These are phyloP conservation scores for Cheirogaleus medius DNA, from an alignment of 2,113 vertebrate genomes.

Conservation along the genomic window DNA sequence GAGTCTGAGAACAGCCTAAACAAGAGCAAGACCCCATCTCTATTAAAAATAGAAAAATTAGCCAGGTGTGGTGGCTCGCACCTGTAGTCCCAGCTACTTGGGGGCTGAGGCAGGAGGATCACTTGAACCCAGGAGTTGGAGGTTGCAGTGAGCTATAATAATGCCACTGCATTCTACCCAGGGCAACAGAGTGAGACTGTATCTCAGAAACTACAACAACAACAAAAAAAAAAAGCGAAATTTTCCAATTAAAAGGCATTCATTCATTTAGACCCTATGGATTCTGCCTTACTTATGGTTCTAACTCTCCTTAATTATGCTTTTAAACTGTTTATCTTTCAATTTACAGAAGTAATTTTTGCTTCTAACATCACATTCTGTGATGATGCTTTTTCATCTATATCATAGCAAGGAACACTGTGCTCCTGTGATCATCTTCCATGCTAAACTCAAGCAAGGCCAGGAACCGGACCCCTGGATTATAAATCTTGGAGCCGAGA, in stretches of 20 bases:
- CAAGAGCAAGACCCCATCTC: too few relatives aligned
- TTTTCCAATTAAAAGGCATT: background rate
- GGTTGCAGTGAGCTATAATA: too few relatives aligned
- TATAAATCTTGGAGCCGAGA: background rate
- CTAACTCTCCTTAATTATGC: background rate
- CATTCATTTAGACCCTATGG: background rate
- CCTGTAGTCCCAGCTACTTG: too few relatives aligned
- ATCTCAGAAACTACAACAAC: too few relatives aligned
- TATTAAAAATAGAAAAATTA: too few relatives aligned
- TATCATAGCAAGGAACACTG: background rate
- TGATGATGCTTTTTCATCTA: background rate
- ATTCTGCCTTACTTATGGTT: background rate
- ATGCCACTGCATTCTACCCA: too few relatives aligned
- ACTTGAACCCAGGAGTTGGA: too few relatives aligned
- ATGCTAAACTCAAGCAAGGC: background rate
- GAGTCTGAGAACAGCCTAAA: too few relatives aligned
- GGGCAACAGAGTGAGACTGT: too few relatives aligned
- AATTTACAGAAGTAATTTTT: background rate
- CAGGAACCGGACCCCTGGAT: background rate
- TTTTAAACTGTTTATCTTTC: background rate
- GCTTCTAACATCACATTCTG: background rate
- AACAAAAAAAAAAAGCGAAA: too few relatives aligned
- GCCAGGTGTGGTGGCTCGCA: too few relatives aligned
- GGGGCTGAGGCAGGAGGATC: too few relatives aligned
- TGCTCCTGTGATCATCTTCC: background rate